Evolutionary conservation across 2,797 vertebrate species (phyloP).

Genomic region (Gobio occitaniae): DNA sequence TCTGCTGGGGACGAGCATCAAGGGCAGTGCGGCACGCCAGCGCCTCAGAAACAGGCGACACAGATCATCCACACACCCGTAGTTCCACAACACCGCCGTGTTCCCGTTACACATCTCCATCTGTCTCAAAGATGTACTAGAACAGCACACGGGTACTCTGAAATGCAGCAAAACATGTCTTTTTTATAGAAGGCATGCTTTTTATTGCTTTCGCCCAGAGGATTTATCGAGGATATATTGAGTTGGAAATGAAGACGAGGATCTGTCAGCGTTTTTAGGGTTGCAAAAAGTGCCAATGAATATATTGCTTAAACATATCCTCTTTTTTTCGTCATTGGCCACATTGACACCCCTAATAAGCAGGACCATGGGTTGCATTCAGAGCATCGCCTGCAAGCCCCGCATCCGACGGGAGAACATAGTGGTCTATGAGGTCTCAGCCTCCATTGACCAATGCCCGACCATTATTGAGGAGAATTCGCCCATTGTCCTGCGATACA

Average conservation of each 20-base stretch:
- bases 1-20: conserved; percentile 82
- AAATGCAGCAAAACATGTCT: conserved; percentile 65
- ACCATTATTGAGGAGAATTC: conserved; percentile 98
- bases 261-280: conserved; percentile 68
- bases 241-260: conserved; percentile 70
- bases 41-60: conserved; percentile 76
- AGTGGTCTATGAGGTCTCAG: conserved; percentile 97
- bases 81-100: conserved; percentile 60
- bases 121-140: conserved; percentile 58
- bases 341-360: conserved; percentile 75
- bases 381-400: conserved; percentile 97
- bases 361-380: conserved; percentile 94
- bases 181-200: conserved; percentile 45
- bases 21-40: conserved; percentile 84
- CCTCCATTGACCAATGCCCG: conserved; percentile 96
- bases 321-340: conserved; percentile 75
- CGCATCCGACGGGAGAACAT: conserved; percentile 97
- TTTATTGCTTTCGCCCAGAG: conserved; percentile 52
- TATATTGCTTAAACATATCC: conserved; percentile 74
- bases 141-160: conserved; percentile 51
- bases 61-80: conserved; percentile 72
- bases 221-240: conserved; percentile 54
- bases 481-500: conserved; percentile 97
- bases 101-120: conserved; percentile 60
- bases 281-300: conserved; percentile 78